Evolutionary conservation across 2,888 invertebrate species (phyloP).

Genomic region (Cacoxenus indagator): DNA sequence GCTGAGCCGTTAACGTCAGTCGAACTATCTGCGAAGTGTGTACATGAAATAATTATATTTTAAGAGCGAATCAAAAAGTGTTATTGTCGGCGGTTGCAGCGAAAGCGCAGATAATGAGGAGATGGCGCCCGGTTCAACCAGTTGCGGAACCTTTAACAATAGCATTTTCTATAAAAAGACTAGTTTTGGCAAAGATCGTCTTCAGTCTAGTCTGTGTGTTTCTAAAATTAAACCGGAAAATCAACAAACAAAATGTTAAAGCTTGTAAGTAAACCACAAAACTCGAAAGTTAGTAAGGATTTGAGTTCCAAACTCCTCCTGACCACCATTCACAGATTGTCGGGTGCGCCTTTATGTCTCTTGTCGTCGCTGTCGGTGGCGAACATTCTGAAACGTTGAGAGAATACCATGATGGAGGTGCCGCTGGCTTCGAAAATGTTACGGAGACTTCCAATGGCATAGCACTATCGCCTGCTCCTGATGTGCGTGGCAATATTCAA

Average conservation of each 20-base stretch:
- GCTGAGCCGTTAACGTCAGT: too few species aligned
- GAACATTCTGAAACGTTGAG: constrained; percentile 39
- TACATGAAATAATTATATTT: too few species aligned
- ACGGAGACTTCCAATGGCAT: constrained; percentile 52
- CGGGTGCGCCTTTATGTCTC: constrained; percentile 43
- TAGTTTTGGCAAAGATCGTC: too few species aligned
- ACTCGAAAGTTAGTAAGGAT: not conserved
- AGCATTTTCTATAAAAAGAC: too few species aligned
- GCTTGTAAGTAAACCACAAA: constrained; percentile 41
- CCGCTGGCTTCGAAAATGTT: constrained; percentile 52
- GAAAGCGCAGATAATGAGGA: too few species aligned
- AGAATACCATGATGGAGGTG: constrained; percentile 47
- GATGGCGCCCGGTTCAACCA: too few species aligned
- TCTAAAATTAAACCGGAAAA: too few species aligned
- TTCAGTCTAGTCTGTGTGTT: too few species aligned
- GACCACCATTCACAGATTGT: constrained; percentile 40
- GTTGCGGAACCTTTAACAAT: too few species aligned
- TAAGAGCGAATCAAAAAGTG: too few species aligned
- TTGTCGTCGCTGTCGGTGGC: constrained; percentile 22
- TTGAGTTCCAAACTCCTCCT: not conserved
- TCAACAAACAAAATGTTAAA: constrained; percentile 53
- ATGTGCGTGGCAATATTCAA: constrained; percentile 53
- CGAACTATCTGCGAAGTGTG: too few species aligned
- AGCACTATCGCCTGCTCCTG: constrained; percentile 40
- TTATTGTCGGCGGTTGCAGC: too few species aligned